A percentile compares a stretch with the other conserved stretches of the same genome.
Evolutionary conservation across 2,113 vertebrate genomes (phyloP).

Genomic region (Elgaria multicarinata): DNA sequence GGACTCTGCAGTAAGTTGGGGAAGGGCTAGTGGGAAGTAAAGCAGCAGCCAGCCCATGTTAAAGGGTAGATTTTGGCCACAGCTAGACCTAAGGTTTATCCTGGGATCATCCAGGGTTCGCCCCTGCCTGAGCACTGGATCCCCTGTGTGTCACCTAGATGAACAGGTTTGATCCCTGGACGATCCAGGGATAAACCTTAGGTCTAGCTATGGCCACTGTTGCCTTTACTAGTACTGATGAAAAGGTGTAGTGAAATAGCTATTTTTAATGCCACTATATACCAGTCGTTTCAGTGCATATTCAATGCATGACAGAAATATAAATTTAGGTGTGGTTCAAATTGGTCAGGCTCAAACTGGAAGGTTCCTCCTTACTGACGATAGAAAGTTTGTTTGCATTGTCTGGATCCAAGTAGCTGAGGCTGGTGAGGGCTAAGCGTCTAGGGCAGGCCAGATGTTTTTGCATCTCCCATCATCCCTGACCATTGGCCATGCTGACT

Average conservation of each 20-base stretch:
- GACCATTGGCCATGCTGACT: too few species aligned
- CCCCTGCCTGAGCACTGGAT: too few species aligned
- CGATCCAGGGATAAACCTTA: too few species aligned
- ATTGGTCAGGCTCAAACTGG: not conserved
- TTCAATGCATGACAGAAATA: not conserved
- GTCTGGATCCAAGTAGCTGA: not conserved
- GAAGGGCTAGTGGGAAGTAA: slow-evolving; percentile 7
- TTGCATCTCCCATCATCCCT: not conserved
- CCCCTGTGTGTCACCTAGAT: too few species aligned
- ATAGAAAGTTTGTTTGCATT: not conserved
- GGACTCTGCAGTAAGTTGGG: not conserved
- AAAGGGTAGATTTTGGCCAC: not conserved
- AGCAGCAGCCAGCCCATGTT: not conserved
- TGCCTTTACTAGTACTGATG: not conserved
- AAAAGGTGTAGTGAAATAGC: not conserved
- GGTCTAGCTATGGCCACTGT: too few species aligned
- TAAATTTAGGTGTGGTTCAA: too few species aligned
- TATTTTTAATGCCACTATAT: not conserved
- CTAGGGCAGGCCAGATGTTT: too few species aligned
- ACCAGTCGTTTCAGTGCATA: not conserved
- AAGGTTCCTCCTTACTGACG: not conserved
- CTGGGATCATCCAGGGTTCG: too few species aligned
- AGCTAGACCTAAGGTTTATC: too few species aligned
- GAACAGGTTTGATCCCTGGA: too few species aligned
- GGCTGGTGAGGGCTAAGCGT: not conserved